These are phyloP conservation scores for Narcine bancroftii DNA, from an alignment of 2,113 vertebrate species.

Conservation along the genomic window DNA sequence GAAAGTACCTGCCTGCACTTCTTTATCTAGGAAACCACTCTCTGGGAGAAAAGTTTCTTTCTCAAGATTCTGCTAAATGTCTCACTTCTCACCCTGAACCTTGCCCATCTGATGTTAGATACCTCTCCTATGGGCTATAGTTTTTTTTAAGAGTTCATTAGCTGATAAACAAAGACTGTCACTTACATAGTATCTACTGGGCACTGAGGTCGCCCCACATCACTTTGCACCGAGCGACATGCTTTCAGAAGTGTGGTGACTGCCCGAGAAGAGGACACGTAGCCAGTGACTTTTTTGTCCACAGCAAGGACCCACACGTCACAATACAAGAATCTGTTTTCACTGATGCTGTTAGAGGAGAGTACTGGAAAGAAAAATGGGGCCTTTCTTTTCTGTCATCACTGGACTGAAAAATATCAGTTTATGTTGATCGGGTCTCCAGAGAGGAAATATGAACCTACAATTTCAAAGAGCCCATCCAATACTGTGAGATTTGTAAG, in stretches of 20 bases:
- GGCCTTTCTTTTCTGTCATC: not conserved
- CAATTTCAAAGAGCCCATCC: no score
- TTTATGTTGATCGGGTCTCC: not conserved
- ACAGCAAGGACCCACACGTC: not conserved
- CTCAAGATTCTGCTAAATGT: no score
- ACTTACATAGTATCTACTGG: not conserved
- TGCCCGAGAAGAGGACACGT: not conserved
- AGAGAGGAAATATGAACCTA: not conserved
- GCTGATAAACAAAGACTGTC: not conserved
- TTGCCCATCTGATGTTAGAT: no score
- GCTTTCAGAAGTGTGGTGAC: not conserved
- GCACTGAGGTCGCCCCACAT: not conserved
- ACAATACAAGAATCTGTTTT: not conserved
- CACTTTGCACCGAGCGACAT: not conserved
- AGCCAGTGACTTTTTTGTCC: not conserved
- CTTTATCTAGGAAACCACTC: no score
- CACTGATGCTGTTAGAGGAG: not conserved
- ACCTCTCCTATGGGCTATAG: no score
- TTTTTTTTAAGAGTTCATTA: no score
- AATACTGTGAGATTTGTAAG: no score
- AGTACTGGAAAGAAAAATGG: not conserved
- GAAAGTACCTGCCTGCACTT: no score
- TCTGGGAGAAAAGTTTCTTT: no score
- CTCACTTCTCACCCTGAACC: no score
- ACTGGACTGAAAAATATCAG: not conserved